phyloP scores from a whole-genome alignment of 1,140 invertebrate genomes.

The Laodelphax striatellus region DNA sequence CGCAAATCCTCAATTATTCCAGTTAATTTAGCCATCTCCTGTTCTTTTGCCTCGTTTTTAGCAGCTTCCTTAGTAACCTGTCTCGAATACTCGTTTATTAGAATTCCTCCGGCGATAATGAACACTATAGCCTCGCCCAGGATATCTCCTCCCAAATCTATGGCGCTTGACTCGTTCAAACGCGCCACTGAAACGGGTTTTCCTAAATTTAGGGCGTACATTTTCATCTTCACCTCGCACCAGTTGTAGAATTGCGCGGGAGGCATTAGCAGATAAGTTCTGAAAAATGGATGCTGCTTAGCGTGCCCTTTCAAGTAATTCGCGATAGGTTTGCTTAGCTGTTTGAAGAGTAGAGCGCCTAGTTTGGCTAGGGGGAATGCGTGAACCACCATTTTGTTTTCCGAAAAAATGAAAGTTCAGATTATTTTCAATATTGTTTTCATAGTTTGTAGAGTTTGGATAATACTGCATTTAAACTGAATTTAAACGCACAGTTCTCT shows the following conservation, averaged over 20 bases:
- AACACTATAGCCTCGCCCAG: constrained; percentile 89
- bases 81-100: constrained; percentile 72
- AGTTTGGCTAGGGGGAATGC: constrained; percentile 86
- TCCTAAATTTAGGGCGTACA: constrained; percentile 88
- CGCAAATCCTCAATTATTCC: constrained; percentile 52
- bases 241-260: constrained; percentile 94
- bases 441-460: too few species aligned
- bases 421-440: too few species aligned
- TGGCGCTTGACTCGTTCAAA: constrained; percentile 84
- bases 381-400: constrained; percentile 49
- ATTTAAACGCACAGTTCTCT: too few species aligned
- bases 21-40: constrained; percentile 47
- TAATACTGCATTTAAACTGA: too few species aligned
- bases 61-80: constrained; percentile 50
- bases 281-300: constrained; percentile 76
- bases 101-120: constrained; percentile 58
- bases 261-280: constrained; percentile 88
- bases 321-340: constrained; percentile 89
- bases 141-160: constrained; percentile 86
- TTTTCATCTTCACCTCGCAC: constrained; percentile 85
- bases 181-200: constrained; percentile 81
- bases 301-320: constrained; percentile 75
- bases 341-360: constrained; percentile 73
- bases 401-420: too few species aligned
- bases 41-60: constrained; percentile 50